Conservation (phyloP, 2,113 vertebrate species). For the Daboia siamensis region DNA sequence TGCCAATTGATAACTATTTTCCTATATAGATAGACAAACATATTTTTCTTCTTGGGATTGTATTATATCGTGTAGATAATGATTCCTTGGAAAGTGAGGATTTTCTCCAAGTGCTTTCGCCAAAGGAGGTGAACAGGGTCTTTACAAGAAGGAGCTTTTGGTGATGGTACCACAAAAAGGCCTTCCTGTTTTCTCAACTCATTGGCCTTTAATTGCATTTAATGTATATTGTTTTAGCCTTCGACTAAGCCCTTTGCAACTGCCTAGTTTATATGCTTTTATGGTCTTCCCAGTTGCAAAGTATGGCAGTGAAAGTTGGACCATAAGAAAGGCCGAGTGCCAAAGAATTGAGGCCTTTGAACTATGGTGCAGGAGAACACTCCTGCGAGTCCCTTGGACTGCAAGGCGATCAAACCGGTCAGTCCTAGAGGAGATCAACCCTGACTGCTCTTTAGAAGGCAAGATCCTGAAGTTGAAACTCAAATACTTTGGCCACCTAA, state of each 20-base stretch:
- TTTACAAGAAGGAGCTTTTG: neutral
- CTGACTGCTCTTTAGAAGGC: too few species aligned
- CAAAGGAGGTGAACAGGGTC: neutral
- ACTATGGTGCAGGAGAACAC: too few species aligned
- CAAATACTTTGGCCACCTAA: too few species aligned
- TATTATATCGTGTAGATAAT: neutral
- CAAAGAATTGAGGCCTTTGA: too few species aligned
- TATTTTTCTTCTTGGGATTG: neutral
- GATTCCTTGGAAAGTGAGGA: neutral
- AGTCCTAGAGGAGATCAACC: too few species aligned
- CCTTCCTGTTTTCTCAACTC: neutral
- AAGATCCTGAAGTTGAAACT: too few species aligned
- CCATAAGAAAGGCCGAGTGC: too few species aligned
- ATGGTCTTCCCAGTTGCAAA: too few species aligned
- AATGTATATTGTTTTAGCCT: neutral
- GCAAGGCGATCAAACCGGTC: too few species aligned
- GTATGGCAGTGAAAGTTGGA: too few species aligned
- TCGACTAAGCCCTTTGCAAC: neutral
- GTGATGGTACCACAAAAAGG: neutral
- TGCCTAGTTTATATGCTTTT: neutral
- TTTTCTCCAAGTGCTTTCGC: neutral
- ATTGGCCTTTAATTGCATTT: neutral
- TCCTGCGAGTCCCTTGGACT: too few species aligned
- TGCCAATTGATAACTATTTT: neutral
- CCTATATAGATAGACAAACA: neutral